phyloP scores from a whole-genome alignment of 2,888 invertebrate species.

The Chrysina gloriosa region DNA sequence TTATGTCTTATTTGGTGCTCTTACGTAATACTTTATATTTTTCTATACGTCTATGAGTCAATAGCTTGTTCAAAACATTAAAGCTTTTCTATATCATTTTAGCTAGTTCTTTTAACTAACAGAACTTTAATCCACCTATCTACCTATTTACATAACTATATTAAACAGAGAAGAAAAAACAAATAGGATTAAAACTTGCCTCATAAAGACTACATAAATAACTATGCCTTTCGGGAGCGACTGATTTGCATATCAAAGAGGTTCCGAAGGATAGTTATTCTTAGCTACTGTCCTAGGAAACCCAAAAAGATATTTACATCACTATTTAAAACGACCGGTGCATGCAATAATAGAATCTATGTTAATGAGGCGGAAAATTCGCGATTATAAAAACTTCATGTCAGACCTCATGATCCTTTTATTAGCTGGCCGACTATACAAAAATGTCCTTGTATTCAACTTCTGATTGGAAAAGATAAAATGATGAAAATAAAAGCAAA shows the following conservation, averaged over 20 bases:
- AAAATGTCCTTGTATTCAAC: background rate
- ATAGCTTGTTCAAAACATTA: too few relatives aligned
- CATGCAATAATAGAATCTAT: background rate
- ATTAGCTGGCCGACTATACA: background rate
- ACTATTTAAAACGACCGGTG: background rate
- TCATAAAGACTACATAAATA: background rate
- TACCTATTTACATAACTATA: too few relatives aligned
- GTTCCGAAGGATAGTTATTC: background rate
- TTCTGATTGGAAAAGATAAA: background rate
- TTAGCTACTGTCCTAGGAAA: background rate
- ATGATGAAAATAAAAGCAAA: slow-evolving; percentile 1
- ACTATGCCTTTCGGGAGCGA: too few relatives aligned
- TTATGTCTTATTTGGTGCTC: too few relatives aligned
- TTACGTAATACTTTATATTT: too few relatives aligned
- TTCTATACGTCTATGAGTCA: too few relatives aligned
- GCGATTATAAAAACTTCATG: background rate
- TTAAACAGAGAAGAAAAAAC: too few relatives aligned
- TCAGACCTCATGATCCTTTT: background rate
- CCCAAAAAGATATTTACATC: background rate
- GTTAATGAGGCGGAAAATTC: background rate
- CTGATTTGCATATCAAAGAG: slow-evolving; percentile 12
- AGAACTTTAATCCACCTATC: too few relatives aligned
- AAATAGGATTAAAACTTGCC: background rate
- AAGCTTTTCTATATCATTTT: too few relatives aligned
- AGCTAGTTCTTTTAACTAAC: too few relatives aligned